Conservation (phyloP, 2,113 vertebrate genomes). For the Sinocyclocheilus anophthalmus region DNA sequence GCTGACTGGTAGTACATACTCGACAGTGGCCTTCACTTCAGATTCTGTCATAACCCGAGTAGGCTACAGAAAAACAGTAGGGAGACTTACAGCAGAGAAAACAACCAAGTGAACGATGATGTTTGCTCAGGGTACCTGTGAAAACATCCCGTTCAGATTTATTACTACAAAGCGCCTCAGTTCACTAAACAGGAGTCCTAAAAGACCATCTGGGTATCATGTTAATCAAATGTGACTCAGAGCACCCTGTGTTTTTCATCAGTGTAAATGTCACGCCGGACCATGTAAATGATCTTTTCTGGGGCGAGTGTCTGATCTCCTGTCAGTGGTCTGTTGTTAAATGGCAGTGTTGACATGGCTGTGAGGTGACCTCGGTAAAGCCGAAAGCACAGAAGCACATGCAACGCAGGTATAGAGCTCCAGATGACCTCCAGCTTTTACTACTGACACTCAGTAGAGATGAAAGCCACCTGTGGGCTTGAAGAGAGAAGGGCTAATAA, state of each 20-base stretch:
- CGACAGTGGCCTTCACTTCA: conserved; percentile 2
- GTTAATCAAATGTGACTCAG: conserved; percentile 36
- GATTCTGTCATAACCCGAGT: not conserved
- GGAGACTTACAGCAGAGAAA: not conserved
- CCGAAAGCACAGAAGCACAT: conserved; percentile 22
- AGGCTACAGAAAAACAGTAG: not conserved
- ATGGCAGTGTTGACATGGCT: conserved; percentile 42
- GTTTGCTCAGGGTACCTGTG: conserved; percentile 13
- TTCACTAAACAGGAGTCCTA: conserved; percentile 27
- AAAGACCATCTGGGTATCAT: conserved; percentile 29
- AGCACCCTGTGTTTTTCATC: conserved; percentile 40
- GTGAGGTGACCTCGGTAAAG: conserved; percentile 30
- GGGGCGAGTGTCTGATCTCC: conserved; percentile 26
- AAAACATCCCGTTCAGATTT: not conserved
- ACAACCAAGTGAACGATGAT: not conserved
- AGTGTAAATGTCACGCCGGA: conserved; percentile 39
- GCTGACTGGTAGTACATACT: conserved; percentile 38
- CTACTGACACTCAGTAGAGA: conserved; percentile 49
- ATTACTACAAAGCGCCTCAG: not conserved
- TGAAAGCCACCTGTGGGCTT: conserved; percentile 45
- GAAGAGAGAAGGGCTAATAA: conserved; percentile 40
- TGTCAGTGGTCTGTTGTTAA: conserved; percentile 39
- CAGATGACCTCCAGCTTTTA: conserved; percentile 47
- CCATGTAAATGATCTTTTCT: conserved; percentile 42
- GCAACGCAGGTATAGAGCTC: conserved; percentile 36